Evolutionary conservation across 2,888 invertebrate species (phyloP).

Genomic region (Drosophila lacicola): DNA sequence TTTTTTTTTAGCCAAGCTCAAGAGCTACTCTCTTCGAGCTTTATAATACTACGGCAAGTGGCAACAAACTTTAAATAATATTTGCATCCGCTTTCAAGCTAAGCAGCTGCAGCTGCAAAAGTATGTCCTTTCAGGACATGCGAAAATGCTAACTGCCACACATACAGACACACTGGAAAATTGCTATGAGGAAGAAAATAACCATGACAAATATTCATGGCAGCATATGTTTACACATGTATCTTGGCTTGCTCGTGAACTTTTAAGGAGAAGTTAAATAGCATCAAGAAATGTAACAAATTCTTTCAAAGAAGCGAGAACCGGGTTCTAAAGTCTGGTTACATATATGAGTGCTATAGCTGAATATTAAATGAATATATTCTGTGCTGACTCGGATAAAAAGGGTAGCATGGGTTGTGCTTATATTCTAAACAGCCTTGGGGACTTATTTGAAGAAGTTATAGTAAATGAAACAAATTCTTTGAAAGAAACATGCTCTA

Average conservation of each 20-base stretch:
- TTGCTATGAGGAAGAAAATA: slow-evolving; percentile 1
- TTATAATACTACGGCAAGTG: neutral
- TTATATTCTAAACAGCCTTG: too few relatives aligned
- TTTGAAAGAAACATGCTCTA: too few relatives aligned
- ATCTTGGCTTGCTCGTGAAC: neutral
- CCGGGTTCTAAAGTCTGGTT: too few relatives aligned
- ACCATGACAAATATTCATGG: neutral
- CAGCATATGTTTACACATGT: neutral
- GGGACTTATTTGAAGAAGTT: too few relatives aligned
- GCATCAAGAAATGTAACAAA: neutral
- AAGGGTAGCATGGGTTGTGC: too few relatives aligned
- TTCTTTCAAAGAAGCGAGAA: neutral
- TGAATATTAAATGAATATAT: too few relatives aligned
- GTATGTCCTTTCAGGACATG: neutral
- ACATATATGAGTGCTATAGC: too few relatives aligned
- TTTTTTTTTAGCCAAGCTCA: neutral
- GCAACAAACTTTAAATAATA: slow-evolving; percentile 3
- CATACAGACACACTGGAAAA: neutral
- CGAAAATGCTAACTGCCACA: too few relatives aligned
- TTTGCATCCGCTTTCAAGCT: neutral
- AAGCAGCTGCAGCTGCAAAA: neutral
- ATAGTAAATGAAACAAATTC: too few relatives aligned
- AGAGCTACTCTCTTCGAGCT: neutral
- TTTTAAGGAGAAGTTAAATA: neutral
- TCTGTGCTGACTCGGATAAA: too few relatives aligned